phyloP scores from a whole-genome alignment of 2,888 invertebrate species.

The Noctua pronuba region DNA sequence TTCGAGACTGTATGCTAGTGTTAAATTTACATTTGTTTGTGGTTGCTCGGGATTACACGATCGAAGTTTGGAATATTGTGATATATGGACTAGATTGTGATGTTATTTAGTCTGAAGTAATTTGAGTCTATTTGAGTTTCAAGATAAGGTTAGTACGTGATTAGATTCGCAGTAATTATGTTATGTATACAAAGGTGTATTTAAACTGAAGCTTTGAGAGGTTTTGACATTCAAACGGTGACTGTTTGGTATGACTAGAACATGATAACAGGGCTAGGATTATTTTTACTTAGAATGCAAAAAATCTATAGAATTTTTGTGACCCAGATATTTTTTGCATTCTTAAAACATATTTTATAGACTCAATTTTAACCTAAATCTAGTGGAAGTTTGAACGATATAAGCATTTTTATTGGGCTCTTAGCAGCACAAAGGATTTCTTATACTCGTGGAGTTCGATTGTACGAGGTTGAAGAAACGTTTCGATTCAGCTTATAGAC shows the following conservation, averaged over 20 bases:
- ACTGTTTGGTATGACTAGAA: neutral
- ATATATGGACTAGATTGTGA: constrained; percentile 41
- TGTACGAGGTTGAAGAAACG: constrained; percentile 38
- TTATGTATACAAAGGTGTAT: constrained; percentile 5
- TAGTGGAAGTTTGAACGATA: constrained; percentile 27
- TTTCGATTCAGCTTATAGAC: constrained; percentile 35
- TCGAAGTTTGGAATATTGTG: constrained; percentile 59
- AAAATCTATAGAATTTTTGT: neutral
- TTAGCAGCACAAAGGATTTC: constrained; percentile 67
- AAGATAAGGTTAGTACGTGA: constrained; percentile 22
- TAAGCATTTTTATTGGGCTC: constrained; percentile 67
- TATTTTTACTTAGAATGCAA: neutral
- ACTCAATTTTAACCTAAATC: constrained; percentile 31
- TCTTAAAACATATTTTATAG: neutral
- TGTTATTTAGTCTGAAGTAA: constrained; percentile 36
- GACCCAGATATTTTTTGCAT: neutral
- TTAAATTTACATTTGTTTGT: constrained; percentile 67
- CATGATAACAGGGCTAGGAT: neutral
- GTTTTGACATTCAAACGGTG: neutral
- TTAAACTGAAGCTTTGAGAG: neutral
- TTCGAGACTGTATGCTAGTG: constrained; percentile 52
- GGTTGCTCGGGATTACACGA: constrained; percentile 51
- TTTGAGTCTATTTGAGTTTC: constrained; percentile 32
- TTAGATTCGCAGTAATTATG: constrained; percentile 7
- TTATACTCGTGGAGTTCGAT: constrained; percentile 50